Base-by-base conservation (phyloP, 2,113 vertebrate species). In the Dromas ardeola region DNA sequence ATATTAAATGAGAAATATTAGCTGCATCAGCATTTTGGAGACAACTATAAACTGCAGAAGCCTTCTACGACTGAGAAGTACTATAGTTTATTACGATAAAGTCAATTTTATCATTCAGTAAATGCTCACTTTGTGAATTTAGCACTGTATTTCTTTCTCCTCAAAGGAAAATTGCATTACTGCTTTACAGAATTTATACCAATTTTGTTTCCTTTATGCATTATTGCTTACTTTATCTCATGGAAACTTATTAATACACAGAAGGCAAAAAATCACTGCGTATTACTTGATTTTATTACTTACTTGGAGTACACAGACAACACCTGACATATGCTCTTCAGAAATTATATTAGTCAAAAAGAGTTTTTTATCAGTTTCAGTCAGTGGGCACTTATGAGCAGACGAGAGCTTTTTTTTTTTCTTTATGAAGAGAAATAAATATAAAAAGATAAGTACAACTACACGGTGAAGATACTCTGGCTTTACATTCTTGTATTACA, bases 361-460 rank as follows among this genome's bases (percentile, higher is more conserved):
- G 61, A 67, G 52, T 7, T n/a, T 96, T 95, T 84, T 83, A 95
- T 86, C 96, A 93, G 93, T 97, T 97, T 93, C 95, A 97, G 72
- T 95, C 95, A 97, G 84, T 25, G 65, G 91, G 66, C 79, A 40
- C 93, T 97, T 96, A 92, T 3, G 38, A 88, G 81, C 72, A 94
- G 95, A 91, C 26, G 36, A 81, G 10, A 84, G 34, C 7, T 27
- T 42, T 45, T 32, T 70, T 32, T 49, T 73, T 70, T 67, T 43
- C 73, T 25, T 13, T 5, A 19, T 25, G 56, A 59, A 92, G n/a
- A 80, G 47, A 95, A 95, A 95, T 92, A 93, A 86, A 90, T 92
- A 79, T 50, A 52, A 72, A 83, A 70, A 61, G 73, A 40, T 91
- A 90, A 88, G 58, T 62, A 58, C 58, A 94, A 42, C 82, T 67